Conservation (phyloP, 2,113 vertebrate genomes). For the Nipponia nippon region DNA sequence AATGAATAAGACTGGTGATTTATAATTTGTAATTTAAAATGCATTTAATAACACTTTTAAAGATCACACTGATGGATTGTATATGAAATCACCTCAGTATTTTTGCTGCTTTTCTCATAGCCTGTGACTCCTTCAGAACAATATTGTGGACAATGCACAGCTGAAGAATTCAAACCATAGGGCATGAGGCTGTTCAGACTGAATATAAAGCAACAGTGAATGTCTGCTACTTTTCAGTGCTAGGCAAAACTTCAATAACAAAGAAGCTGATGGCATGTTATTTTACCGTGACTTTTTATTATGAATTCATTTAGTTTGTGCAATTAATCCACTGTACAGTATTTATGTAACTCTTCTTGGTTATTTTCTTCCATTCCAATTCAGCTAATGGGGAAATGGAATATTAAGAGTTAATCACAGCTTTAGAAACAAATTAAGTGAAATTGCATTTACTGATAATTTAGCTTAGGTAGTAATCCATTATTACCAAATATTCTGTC, state of each 20-base stretch:
- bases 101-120: slow-evolving; percentile 49
- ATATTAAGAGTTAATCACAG: slow-evolving; percentile 67
- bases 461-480: slow-evolving; percentile 10
- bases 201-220: slow-evolving; percentile 43
- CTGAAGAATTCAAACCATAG: slow-evolving; percentile 44
- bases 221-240: slow-evolving; percentile 45
- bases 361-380: slow-evolving; percentile 63
- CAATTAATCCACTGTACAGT: slow-evolving; percentile 61
- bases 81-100: not conserved
- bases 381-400: slow-evolving; percentile 70
- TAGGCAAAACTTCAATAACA: slow-evolving; percentile 54
- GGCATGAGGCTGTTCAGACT: slow-evolving; percentile 39
- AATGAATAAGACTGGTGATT: not conserved
- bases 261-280: slow-evolving; percentile 11
- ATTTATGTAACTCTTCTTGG: slow-evolving; percentile 60
- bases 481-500: slow-evolving; percentile 1
- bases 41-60: not conserved
- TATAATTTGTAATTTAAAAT: not conserved
- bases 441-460: slow-evolving; percentile 50
- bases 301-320: slow-evolving; percentile 58
- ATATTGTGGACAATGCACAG: slow-evolving; percentile 29
- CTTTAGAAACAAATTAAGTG: slow-evolving; percentile 37
- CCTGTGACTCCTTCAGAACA: slow-evolving; percentile 57
- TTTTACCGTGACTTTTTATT: slow-evolving; percentile 58
- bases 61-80: not conserved